Evolutionary conservation across 2,797 vertebrate genomes (phyloP).

Genomic region (Sebastiscus albofasciatus): DNA sequence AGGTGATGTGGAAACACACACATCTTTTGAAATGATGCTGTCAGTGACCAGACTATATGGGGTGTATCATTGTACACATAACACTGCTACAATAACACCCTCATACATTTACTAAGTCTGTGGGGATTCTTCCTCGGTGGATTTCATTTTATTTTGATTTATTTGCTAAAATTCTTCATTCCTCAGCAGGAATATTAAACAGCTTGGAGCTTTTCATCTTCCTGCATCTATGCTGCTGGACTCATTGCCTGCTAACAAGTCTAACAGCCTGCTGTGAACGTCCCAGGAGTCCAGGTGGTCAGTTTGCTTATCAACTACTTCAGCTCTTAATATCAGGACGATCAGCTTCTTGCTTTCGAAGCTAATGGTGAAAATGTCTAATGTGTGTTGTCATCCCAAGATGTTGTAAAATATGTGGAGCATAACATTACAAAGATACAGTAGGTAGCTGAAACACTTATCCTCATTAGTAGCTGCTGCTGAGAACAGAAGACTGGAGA

Average conservation of each 20-base stretch:
- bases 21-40: slow-evolving; percentile 9
- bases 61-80: neutral
- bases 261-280: neutral
- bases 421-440: neutral
- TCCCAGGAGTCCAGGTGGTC: slow-evolving; percentile 17
- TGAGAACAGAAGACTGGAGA: neutral
- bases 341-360: neutral
- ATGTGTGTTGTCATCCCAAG: neutral
- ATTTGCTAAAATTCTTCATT: slow-evolving; percentile 5
- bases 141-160: slow-evolving; percentile 31
- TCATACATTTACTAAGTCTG: neutral
- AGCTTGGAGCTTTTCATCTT: slow-evolving; percentile 9
- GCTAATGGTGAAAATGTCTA: neutral
- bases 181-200: slow-evolving; percentile 10
- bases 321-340: neutral
- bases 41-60: neutral
- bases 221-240: neutral
- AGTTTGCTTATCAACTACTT: neutral
- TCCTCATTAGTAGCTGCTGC: slow-evolving; percentile 3
- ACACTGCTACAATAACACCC: neutral
- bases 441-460: neutral
- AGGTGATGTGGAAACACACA: neutral
- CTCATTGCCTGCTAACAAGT: neutral
- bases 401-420: slow-evolving; percentile 6
- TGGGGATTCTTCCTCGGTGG: neutral